Base-by-base conservation (phyloP, 2,113 vertebrate species). In the Coracopsis vasa region DNA sequence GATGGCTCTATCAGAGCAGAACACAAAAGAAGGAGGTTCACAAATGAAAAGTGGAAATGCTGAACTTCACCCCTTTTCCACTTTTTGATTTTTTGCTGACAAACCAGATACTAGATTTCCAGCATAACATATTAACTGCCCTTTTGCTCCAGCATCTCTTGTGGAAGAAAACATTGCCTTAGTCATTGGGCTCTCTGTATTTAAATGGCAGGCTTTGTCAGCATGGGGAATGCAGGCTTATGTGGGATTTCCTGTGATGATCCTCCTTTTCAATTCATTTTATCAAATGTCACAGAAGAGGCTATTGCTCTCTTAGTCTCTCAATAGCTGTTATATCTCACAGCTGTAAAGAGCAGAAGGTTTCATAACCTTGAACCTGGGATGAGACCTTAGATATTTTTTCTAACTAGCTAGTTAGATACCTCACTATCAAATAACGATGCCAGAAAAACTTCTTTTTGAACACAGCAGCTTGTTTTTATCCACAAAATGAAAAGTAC, bases 21-120 rank as follows among this genome's bases (percentile, higher is more conserved):
- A n/a, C 11, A 19, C 42, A 35, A 48, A 72, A 41, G 29, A 60
- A 6, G 44, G 39, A 48, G 24, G 16, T 29, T 69, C 21, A 42
- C 0, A 3, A 58, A 9, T 53, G 58, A n/a, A 25, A 56, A 75
- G n/a, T 33, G 10, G 42, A 91, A 44, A 45, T 0, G 0, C 28
- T 50, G 25, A 51, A 58, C 25, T 44, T 71, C 25, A 37, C 16
- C 7, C 1, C 13, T 95, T 79, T 72, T 51, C 42, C 21, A 56
- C 15, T 80, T 75, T 42, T 37, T 47, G 13, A 58, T 53, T 45
- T 51, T 60, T 44, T 47, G 2, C 31, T 50, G 37, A 41, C 42
- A 56, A 45, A 78, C n/a, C 29, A 29, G 27, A 37, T 27, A 33
- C 18, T 1, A 2, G 8, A 29, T 79, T 90, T 62, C 29, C n/a